Conservation (phyloP, 1,140 invertebrate species). For the Battus philenor region DNA sequence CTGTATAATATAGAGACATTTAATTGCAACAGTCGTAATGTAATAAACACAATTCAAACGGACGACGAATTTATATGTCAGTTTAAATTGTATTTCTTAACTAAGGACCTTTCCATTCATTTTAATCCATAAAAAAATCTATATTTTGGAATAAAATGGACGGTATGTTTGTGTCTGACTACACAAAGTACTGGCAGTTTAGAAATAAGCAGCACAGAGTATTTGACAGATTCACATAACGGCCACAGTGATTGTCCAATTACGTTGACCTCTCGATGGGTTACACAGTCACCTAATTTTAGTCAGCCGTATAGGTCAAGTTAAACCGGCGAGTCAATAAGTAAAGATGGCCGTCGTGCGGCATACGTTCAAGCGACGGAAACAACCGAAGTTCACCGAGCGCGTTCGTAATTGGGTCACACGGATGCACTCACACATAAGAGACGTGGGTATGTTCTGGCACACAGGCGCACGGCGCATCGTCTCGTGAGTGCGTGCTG, state of each 20-base stretch:
- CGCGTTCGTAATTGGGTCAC: slow-evolving; percentile 60
- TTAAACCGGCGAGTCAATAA: slow-evolving; percentile 36
- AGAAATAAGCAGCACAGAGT: slow-evolving; percentile 11
- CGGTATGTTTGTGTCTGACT: no score
- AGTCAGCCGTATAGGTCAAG: slow-evolving; percentile 35
- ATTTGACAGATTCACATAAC: slow-evolving; percentile 28
- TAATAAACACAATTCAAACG: no score
- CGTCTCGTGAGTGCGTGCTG: slow-evolving; percentile 33
- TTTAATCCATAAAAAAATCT: no score
- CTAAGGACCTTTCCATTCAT: no score
- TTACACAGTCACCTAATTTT: slow-evolving; percentile 21
- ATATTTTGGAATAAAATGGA: no score
- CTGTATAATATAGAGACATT: no score
- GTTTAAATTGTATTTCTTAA: no score
- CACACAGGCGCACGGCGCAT: slow-evolving; percentile 24
- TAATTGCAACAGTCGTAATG: no score
- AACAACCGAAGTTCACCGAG: slow-evolving; percentile 47
- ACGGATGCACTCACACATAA: slow-evolving; percentile 50
- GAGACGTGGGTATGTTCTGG: slow-evolving; percentile 19
- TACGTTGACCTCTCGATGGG: slow-evolving; percentile 16
- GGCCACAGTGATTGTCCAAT: slow-evolving; percentile 13
- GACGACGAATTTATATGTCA: no score
- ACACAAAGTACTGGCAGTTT: slow-evolving; percentile 5
- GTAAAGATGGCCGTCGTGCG: slow-evolving; percentile 39
- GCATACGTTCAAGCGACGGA: slow-evolving; percentile 44